Conservation (phyloP, 37 sponge, comb jelly and placozoan species). For the Halisarca cf. caerulea region DNA sequence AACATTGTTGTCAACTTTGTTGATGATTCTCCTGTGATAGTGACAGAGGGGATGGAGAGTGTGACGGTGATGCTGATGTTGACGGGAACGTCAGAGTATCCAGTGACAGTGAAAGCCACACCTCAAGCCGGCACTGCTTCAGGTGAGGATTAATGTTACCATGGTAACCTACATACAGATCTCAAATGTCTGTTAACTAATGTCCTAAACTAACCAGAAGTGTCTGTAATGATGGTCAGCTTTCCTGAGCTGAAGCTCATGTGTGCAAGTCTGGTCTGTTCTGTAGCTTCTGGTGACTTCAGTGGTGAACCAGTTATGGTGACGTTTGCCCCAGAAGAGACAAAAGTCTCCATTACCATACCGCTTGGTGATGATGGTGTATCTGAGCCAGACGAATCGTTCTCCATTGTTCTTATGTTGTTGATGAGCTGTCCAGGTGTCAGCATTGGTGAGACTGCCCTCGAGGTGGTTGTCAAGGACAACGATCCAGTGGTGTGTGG, state of each 20-base stretch:
- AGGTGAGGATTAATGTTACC: conserved; percentile 31
- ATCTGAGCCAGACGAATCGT: not conserved
- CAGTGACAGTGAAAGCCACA: conserved; percentile 7
- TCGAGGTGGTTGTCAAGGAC: not conserved
- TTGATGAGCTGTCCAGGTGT: not conserved
- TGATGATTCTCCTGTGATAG: not conserved
- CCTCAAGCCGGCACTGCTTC: conserved; percentile 38
- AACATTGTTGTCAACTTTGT: not conserved
- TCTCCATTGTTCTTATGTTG: not conserved
- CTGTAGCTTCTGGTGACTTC: not conserved
- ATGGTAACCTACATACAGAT: no score
- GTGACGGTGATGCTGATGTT: not conserved
- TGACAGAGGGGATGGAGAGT: conserved; percentile 7
- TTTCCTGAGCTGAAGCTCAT: no score
- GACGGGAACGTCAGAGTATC: not conserved
- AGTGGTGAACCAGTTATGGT: not conserved
- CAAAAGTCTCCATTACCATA: not conserved
- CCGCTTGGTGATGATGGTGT: not conserved
- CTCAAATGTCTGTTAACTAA: no score
- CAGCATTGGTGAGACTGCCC: not conserved
- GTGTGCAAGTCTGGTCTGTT: not conserved
- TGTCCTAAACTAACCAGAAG: no score
- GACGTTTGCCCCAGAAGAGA: not conserved
- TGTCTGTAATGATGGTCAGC: no score
- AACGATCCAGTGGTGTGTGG: not conserved